These are phyloP conservation scores for Procambarus clarkii DNA, from an alignment of 1,140 invertebrate species.

Conservation along the genomic window DNA sequence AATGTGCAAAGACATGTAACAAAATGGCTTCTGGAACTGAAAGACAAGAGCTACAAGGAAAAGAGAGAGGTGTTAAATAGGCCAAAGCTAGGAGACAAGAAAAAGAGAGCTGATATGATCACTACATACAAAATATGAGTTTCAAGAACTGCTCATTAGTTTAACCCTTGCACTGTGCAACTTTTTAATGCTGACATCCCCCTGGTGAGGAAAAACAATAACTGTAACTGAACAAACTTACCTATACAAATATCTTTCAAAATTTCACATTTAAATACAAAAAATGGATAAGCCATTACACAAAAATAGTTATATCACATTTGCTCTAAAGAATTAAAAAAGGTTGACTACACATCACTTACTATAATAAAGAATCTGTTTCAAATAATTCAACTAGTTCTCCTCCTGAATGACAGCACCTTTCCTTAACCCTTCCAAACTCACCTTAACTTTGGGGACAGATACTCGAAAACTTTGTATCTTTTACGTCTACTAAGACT, in stretches of 20 bases:
- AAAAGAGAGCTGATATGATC: no score
- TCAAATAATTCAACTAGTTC: conserved; percentile 27
- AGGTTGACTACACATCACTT: not conserved
- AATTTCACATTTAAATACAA: not conserved
- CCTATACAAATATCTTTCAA: not conserved
- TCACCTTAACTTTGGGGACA: conserved; percentile 65
- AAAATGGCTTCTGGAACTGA: no score
- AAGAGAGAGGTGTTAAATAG: no score
- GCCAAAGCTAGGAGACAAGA: no score
- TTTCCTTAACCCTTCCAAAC: conserved; percentile 34
- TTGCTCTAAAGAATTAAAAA: not conserved
- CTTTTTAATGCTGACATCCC: no score
- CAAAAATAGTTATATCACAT: not conserved
- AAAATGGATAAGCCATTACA: not conserved
- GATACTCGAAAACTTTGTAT: conserved; percentile 67
- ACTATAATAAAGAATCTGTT: not conserved
- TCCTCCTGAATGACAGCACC: conserved; percentile 1
- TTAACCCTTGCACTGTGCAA: no score
- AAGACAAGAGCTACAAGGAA: no score
- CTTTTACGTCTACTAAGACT: conserved; percentile 66
- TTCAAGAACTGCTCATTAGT: no score
- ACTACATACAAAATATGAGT: no score
- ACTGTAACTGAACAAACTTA: not conserved
- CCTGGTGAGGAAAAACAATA: no score
- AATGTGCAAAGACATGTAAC: no score